Evolutionary conservation across 2,888 invertebrate species (phyloP).

Genomic region (Acleris literana): DNA sequence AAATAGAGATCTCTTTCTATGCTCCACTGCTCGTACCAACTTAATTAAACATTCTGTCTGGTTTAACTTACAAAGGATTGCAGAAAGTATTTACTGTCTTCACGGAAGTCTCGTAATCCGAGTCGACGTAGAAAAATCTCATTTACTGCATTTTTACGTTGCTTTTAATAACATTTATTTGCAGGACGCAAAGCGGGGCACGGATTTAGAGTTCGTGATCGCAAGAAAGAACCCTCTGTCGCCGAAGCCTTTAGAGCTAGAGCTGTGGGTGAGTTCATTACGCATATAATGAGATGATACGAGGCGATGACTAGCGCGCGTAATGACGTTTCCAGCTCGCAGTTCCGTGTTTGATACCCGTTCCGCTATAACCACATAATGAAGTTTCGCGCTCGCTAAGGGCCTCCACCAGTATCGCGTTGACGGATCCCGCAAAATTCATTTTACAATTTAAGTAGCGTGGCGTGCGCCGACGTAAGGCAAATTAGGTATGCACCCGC

Average conservation of each 20-base stretch:
- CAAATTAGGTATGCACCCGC: conserved; percentile 34
- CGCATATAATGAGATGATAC: conserved; percentile 35
- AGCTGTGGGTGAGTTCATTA: conserved; percentile 87
- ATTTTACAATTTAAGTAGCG: conserved; percentile 56
- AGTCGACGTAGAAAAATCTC: conserved; percentile 3
- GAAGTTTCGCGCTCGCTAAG: conserved; percentile 68
- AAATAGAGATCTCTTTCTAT: background rate
- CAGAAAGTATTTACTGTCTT: conserved; percentile 1
- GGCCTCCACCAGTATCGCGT: conserved; percentile 64
- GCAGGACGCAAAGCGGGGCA: conserved; percentile 90
- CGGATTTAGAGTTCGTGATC: conserved; percentile 91
- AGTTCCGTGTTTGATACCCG: conserved; percentile 62
- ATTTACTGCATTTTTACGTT: conserved; percentile 15
- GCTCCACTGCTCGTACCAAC: background rate
- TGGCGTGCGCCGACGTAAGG: conserved; percentile 31
- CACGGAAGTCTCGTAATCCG: conserved; percentile 14
- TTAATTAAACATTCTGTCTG: conserved; percentile 3
- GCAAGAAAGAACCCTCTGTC: conserved; percentile 91
- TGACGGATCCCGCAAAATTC: conserved; percentile 58
- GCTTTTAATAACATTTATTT: conserved; percentile 44
- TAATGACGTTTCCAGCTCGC: conserved; percentile 64
- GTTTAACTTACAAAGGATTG: conserved; percentile 15
- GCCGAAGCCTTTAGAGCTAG: conserved; percentile 91
- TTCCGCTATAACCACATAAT: conserved; percentile 72
- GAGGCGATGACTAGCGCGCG: conserved; percentile 49